Percentiles rank a stretch among this genome's conserved stretches.
Conservation (phyloP, 2,888 invertebrate species). For the Augochlorella aurata region DNA sequence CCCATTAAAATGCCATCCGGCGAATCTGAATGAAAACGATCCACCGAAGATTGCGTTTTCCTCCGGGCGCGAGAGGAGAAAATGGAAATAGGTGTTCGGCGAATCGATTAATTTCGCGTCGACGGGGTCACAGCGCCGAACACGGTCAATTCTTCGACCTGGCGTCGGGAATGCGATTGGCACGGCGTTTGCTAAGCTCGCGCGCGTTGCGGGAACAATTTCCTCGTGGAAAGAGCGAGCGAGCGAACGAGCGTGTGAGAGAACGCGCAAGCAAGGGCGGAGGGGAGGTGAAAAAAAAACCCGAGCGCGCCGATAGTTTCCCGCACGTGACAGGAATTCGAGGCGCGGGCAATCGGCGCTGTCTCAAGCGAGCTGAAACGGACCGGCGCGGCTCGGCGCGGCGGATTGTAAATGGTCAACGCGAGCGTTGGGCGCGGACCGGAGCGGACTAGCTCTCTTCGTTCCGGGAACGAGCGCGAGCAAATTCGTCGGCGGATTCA, state of each 20-base stretch:
- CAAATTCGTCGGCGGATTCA: background rate
- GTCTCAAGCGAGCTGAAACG: constrained; percentile 59
- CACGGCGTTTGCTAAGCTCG: constrained; percentile 68
- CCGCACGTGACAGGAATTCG: constrained; percentile 73
- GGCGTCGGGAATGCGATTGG: constrained; percentile 70
- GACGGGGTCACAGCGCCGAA: constrained; percentile 31
- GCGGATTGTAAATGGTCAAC: constrained; percentile 22
- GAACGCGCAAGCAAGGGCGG: background rate
- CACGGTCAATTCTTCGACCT: constrained; percentile 40
- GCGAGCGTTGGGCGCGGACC: constrained; percentile 38
- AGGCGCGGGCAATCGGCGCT: constrained; percentile 39
- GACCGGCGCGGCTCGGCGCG: too few relatives aligned
- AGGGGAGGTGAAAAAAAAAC: constrained; percentile 56
- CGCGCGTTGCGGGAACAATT: constrained; percentile 69
- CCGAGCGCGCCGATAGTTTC: constrained; percentile 66
- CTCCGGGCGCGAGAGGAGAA: background rate
- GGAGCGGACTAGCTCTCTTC: constrained; percentile 4
- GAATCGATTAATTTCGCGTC: background rate
- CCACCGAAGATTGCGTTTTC: background rate
- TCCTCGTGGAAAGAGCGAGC: constrained; percentile 54
- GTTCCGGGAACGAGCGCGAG: constrained; percentile 7
- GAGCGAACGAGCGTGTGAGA: background rate
- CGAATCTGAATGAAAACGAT: background rate
- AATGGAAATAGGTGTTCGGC: background rate
- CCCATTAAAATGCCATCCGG: background rate